Conservation (phyloP, 2,888 invertebrate species). For the Lithodes maja region DNA sequence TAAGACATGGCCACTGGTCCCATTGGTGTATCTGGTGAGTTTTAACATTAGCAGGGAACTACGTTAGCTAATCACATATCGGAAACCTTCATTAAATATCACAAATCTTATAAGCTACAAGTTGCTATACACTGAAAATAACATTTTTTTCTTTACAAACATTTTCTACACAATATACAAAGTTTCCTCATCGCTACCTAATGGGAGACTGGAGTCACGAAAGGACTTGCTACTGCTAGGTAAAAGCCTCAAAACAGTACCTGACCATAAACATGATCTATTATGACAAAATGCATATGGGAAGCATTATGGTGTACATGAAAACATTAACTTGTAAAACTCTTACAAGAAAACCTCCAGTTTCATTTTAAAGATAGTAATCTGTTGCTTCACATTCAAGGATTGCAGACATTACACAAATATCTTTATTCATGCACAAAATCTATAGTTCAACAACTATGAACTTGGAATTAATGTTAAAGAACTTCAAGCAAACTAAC, state of each 20-base stretch:
- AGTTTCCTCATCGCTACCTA: slow-evolving; percentile 61
- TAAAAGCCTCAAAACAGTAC: slow-evolving; percentile 62
- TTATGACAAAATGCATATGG: slow-evolving; percentile 63
- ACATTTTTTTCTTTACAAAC: slow-evolving; percentile 51
- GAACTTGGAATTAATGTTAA: slow-evolving; percentile 53
- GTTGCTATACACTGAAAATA: slow-evolving; percentile 58
- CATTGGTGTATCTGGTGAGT: slow-evolving; percentile 58
- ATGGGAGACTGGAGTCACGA: slow-evolving; percentile 57
- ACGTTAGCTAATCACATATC: slow-evolving; percentile 49
- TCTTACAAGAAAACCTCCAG: slow-evolving; percentile 45
- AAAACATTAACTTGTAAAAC: slow-evolving; percentile 41
- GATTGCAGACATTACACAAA: slow-evolving; percentile 14
- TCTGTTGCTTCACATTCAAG: slow-evolving; percentile 33
- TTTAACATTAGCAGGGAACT: slow-evolving; percentile 49
- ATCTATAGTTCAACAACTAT: slow-evolving; percentile 43
- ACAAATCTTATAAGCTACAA: slow-evolving; percentile 58
- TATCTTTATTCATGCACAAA: slow-evolving; percentile 9
- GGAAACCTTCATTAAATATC: slow-evolving; percentile 48
- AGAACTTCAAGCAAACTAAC: slow-evolving; percentile 56
- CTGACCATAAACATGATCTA: slow-evolving; percentile 56
- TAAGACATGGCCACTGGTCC: slow-evolving; percentile 57
- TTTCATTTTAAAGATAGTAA: slow-evolving; percentile 34
- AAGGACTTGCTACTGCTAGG: slow-evolving; percentile 54
- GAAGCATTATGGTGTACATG: slow-evolving; percentile 58
- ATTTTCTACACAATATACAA: slow-evolving; percentile 60